phyloP scores from a whole-genome alignment of 1,140 invertebrate genomes.

The Archegozetes longisetosus region DNA sequence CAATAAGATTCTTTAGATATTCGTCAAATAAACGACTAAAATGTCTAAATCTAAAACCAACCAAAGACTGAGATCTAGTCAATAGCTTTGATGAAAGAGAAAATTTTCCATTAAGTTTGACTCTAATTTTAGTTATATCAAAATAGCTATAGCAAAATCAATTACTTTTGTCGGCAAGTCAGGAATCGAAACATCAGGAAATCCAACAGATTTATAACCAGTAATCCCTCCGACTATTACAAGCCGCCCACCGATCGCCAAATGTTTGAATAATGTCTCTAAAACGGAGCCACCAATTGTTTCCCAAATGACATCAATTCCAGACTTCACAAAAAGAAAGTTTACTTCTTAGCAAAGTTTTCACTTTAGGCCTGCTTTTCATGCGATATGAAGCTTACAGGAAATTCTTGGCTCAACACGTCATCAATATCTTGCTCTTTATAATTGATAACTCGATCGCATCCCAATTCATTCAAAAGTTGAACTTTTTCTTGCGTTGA shows the following conservation, averaged over 20 bases:
- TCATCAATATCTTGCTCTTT: conserved; percentile 27
- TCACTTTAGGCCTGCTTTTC: neutral
- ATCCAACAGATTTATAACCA: conserved; percentile 22
- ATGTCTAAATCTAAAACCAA: conserved; percentile 10
- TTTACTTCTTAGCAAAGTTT: neutral
- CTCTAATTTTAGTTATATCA: neutral
- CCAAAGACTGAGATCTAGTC: neutral
- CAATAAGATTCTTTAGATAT: conserved; percentile 6
- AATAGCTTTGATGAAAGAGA: neutral
- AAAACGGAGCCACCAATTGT: conserved; percentile 30
- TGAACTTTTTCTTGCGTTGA: conserved; percentile 30
- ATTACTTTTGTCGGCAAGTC: conserved; percentile 6
- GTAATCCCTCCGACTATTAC: conserved; percentile 28
- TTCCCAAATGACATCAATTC: conserved; percentile 32
- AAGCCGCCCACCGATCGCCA: conserved; percentile 27
- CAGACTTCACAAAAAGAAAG: conserved; percentile 24
- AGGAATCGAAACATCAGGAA: conserved; percentile 4
- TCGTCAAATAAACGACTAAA: neutral
- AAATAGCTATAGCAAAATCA: neutral
- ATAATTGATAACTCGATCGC: too few species aligned
- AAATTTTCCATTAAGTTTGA: neutral
- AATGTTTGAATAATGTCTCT: conserved; percentile 21
- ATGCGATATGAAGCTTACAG: conserved; percentile 25
- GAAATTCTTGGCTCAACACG: conserved; percentile 28
- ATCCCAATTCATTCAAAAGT: conserved; percentile 28